These are phyloP conservation scores for Muscicapa comitata DNA, from an alignment of 2,797 vertebrate species.

Conservation along the genomic window DNA sequence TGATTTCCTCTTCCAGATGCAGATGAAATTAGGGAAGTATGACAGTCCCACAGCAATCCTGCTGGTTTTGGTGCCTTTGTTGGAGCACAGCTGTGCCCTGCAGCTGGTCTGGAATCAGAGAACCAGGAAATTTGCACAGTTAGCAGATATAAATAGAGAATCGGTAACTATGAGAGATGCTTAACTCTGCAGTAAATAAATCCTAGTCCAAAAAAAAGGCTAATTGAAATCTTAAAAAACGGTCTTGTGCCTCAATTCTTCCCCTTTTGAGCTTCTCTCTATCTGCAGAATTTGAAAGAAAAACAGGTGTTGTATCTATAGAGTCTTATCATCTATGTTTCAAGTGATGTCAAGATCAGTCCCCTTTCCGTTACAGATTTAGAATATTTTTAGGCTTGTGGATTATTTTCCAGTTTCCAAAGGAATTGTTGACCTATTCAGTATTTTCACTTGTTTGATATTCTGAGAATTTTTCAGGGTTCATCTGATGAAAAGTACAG, in stretches of 20 bases:
- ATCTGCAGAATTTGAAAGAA: conserved; percentile 17
- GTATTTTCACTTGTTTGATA: not conserved
- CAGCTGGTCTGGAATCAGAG: conserved; percentile 71
- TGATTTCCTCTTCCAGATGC: conserved; percentile 47
- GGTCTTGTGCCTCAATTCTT: conserved; percentile 31
- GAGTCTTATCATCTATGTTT: not conserved
- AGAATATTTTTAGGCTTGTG: conserved; percentile 5
- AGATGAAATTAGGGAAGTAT: conserved; percentile 40
- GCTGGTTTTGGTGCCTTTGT: conserved; percentile 56
- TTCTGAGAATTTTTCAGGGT: not conserved
- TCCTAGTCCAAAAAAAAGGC: conserved; percentile 14
- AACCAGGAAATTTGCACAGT: conserved; percentile 66
- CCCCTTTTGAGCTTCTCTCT: conserved; percentile 19
- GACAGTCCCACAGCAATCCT: conserved; percentile 29
- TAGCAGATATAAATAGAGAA: conserved; percentile 70
- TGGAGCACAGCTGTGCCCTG: conserved; percentile 68
- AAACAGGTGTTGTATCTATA: conserved; percentile 12
- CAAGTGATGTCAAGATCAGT: conserved; percentile 3
- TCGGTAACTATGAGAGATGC: conserved; percentile 44
- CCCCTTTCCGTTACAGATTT: not conserved
- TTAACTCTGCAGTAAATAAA: conserved; percentile 58
- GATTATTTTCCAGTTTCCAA: not conserved
- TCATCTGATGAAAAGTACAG: not conserved
- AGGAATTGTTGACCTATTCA: not conserved
- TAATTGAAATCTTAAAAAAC: conserved; percentile 68